Evolutionary conservation across 1,140 invertebrate genomes (phyloP), one percentile per base, ranked within the genome.

Genomic region (Eriocheir sinensis): DNA sequence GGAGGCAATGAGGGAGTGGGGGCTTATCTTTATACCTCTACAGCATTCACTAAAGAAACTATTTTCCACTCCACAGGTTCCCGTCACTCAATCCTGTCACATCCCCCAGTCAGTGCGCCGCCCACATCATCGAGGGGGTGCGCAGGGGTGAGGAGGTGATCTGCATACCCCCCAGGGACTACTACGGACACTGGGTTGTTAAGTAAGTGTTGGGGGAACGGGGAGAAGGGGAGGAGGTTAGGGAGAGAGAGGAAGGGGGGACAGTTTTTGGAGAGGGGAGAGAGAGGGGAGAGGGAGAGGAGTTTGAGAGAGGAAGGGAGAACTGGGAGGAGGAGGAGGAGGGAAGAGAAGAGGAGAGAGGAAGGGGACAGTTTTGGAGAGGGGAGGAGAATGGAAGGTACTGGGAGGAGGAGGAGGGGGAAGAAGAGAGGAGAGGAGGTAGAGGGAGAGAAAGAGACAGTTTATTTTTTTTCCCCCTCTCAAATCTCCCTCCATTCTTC

Each of bases 111-210:
- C 97, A 97, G 60, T 98, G 98, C 4, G 98, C 98, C 0, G 96
- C 97, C 34, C 96, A 97, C 94, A 98, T 98, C 95, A 97, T 98
- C 81, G 96, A 97, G 32, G 98, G 98, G 0, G 97, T 98, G 72
- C 97, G 98, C 89, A 96, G 97, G 95, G 97, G 97, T 38, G 95
- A 97, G 3, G 96, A 96, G 89, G 97, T 97, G 92, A 95, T 97
- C 0, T 96, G 97, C 34, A 97, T 98, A 60, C 98, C 98, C 21
- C 21, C 79, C 21, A 93, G 91, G 38, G 93, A 96, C 91, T 95
- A 79, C 72, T 96, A 96, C 81, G 94, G 90, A 3, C 48, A 89
- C 85, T 89, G 79, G 30, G 3, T 95, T 6, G 89, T 92, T 30
- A 53, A 85, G 94, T 95, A 92, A 95, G 94, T 9, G 97, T 96